Evolutionary conservation across 1,140 invertebrate genomes (phyloP).

Genomic region (Venustaconcha ellipsiformis): DNA sequence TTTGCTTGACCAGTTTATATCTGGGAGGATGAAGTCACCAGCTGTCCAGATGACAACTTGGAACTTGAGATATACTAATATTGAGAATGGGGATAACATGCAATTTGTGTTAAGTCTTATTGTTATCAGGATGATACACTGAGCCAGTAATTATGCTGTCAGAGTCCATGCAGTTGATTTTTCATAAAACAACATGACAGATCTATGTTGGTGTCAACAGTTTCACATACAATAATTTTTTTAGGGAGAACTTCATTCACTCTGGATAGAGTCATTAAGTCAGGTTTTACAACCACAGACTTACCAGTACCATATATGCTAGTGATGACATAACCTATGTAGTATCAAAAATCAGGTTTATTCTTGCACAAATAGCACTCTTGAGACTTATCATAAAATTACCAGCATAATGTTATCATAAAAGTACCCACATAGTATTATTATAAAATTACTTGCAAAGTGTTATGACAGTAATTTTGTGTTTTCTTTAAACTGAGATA

Average conservation of each 20-base stretch:
- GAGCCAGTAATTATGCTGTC: constrained; percentile 5
- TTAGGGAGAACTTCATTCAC: constrained; percentile 1
- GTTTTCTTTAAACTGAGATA: no score
- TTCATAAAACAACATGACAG: constrained; percentile 4
- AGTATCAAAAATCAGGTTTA: constrained; percentile 7
- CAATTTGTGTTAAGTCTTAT: neutral
- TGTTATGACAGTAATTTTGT: no score
- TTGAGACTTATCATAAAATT: neutral
- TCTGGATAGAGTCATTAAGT: neutral
- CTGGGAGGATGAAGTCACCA: constrained; percentile 19
- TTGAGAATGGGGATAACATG: neutral
- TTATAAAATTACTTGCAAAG: no score
- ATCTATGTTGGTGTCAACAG: constrained; percentile 3
- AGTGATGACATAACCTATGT: neutral
- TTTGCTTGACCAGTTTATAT: constrained; percentile 9
- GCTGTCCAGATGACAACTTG: constrained; percentile 7
- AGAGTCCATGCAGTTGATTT: constrained; percentile 8
- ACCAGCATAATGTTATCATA: no score
- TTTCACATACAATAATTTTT: neutral
- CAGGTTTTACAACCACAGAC: constrained; percentile 15
- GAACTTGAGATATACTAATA: constrained; percentile 1
- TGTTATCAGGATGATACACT: constrained; percentile 2
- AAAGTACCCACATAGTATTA: no score
- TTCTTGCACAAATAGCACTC: constrained; percentile 3
- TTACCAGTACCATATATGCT: neutral